Conservation (phyloP, 2,797 vertebrate species). For the Sylvia borin region DNA sequence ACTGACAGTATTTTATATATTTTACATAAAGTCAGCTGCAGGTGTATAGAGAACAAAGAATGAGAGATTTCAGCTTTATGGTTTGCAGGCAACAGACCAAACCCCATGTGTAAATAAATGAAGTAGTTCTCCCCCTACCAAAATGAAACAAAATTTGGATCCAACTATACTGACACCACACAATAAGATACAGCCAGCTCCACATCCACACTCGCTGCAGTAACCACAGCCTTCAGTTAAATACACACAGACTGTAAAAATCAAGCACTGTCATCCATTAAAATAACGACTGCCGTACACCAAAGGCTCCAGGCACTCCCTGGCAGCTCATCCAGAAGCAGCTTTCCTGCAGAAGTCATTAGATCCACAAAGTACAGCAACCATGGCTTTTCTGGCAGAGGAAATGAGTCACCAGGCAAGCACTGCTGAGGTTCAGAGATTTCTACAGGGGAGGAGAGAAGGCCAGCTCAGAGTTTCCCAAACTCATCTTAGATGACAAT, state of each 20-base stretch:
- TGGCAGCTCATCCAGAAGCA: background rate
- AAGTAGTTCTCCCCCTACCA: background rate
- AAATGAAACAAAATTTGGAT: background rate
- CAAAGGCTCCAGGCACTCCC: background rate
- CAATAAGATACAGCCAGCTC: background rate
- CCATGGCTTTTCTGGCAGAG: background rate
- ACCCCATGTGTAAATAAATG: background rate
- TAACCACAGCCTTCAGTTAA: background rate
- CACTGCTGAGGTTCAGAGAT: background rate
- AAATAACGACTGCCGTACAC: background rate
- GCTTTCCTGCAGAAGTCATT: conserved; percentile 5
- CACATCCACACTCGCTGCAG: background rate
- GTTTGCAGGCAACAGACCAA: background rate
- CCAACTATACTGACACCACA: background rate
- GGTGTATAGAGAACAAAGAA: background rate
- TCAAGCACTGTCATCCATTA: background rate
- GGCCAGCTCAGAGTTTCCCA: background rate
- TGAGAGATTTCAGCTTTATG: background rate
- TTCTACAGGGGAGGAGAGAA: background rate
- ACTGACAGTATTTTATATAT: background rate
- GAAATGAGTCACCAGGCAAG: conserved; percentile 37
- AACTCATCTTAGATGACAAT: background rate
- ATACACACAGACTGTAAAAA: background rate
- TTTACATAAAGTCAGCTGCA: background rate
- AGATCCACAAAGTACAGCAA: background rate